Conservation (phyloP, 2,113 vertebrate genomes). For the Reinhardtius hippoglossoides region DNA sequence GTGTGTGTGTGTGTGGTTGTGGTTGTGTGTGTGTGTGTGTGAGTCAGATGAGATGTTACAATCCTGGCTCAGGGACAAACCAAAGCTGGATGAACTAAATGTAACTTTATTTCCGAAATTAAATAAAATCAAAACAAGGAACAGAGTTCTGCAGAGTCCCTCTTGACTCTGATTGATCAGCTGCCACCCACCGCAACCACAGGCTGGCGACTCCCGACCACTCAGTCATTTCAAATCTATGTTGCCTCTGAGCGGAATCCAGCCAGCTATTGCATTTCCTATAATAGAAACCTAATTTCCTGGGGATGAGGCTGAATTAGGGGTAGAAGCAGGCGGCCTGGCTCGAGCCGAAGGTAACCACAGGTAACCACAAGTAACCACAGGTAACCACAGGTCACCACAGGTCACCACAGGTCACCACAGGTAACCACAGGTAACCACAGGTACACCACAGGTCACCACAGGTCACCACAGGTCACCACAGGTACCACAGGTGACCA, state of each 20-base stretch:
- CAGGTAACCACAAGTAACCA: too few species aligned
- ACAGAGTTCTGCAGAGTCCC: neutral
- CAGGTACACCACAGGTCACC: too few species aligned
- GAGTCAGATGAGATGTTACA: slow-evolving; percentile 4
- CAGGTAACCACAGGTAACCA: too few species aligned
- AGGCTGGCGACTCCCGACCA: neutral
- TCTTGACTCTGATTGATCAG: neutral
- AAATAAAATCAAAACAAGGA: neutral
- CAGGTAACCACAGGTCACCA: neutral
- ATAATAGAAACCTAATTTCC: neutral
- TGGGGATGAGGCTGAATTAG: neutral
- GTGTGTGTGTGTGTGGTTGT: too few species aligned
- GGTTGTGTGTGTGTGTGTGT: neutral
- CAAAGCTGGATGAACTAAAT: neutral
- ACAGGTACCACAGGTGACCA: too few species aligned
- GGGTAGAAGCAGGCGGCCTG: too few species aligned
- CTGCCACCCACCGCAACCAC: neutral
- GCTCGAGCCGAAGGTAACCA: neutral
- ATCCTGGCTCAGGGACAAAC: neutral
- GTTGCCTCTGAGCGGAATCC: neutral
- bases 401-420: too few species aligned
- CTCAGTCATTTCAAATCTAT: neutral
- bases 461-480: too few species aligned
- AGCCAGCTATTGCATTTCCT: neutral
- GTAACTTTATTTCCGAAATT: neutral